Base-by-base conservation (phyloP, 2,113 vertebrate genomes). In the Pedetes capensis region DNA sequence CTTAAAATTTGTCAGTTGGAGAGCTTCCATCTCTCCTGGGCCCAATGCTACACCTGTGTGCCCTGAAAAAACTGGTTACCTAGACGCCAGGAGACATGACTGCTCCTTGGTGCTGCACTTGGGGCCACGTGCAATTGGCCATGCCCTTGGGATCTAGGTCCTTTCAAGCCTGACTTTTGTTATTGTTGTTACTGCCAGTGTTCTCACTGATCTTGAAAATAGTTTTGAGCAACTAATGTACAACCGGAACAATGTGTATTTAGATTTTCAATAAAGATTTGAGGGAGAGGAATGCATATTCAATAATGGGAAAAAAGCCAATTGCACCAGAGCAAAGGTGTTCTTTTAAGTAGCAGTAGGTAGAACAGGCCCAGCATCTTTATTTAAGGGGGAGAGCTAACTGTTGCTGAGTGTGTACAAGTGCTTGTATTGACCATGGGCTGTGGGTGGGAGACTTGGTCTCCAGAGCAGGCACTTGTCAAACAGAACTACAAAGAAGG, bases 31-130 rank as follows among this genome's bases (percentile, higher is more conserved):
- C 29, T 94, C 89, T 91, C 89, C 51, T 88, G 72, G 72, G 72
- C 53, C 86, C 68, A 47, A 34, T 25, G 5, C 39, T 68, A 16
- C 59, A 47, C 5, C 44, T 71, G 37, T 87, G 51, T 51, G 44
- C 74, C 51, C 89, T 57, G 64, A 79, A 86, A 80, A 69, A 79
- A 42, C n/a, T 37, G 66, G 78, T 95, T 97, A 80, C 95, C 72
- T 85, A 76, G 81, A 79, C 23, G 1, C 78, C 22, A 23, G 79
- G 86, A 55, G 72, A 88, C 64, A 72, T 9, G 44, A 87, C 29
- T 44, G 14, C 27, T 91, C 63, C 71, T 29, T 53, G 34, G 59
- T 47, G 57, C 37, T 47, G 59, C 72, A 66, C 72, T 51, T 85
- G 71, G 37, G 89, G 92, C 57, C 76, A 59, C 39, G 27, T 71